Evolutionary conservation across 2,888 invertebrate species (phyloP), one percentile per base, ranked within the genome.

Genomic region (Calameuta pallipes): DNA sequence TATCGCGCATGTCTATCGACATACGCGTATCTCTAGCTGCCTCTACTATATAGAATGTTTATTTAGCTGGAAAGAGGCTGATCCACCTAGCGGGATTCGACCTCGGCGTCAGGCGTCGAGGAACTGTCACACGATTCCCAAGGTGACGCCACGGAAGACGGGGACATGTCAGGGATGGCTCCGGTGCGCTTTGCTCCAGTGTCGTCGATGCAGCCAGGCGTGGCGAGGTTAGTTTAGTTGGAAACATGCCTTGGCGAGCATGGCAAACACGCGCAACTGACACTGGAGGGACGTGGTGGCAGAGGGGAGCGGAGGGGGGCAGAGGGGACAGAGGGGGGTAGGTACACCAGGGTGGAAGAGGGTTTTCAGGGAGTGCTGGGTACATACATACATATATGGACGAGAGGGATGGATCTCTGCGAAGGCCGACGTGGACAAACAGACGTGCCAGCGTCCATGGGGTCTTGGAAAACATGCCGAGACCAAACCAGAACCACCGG

Each of bases 201-300:
- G 77, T 82, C 79, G 88, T 88, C 86, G 86, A 87, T 89, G 88
- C 89, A 89, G 82, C 85, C 87, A 89, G 85, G 89, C 88, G 87
- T 89, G 86, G 87, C 87, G 80, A 86, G 89, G 89, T 88, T 90
- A 88, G 91, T 90, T 91, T 89, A 88, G 90, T 88, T 89, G 88
- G 88, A 89, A 89, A 88, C 89, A 90, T 88, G 90, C 88, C 87
- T 88, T 87, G 88, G 84, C 87, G 88, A 89, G 87, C 90, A 89
- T 86, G 84, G 88, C 87, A 91, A 91, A 91, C 88, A 90, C 87
- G 87, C 88, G 87, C 88, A 88, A 89, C 90, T 90, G 90, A 89
- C 88, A 90, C 90, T 87, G 85, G 81, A 85, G 87, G 89, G 88
- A 89, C 85, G 82, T 83, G 83, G 82, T 80, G 82, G 82, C 82